phyloP scores from a whole-genome alignment of 2,888 invertebrate genomes.

The Euplagia quadripunctaria region DNA sequence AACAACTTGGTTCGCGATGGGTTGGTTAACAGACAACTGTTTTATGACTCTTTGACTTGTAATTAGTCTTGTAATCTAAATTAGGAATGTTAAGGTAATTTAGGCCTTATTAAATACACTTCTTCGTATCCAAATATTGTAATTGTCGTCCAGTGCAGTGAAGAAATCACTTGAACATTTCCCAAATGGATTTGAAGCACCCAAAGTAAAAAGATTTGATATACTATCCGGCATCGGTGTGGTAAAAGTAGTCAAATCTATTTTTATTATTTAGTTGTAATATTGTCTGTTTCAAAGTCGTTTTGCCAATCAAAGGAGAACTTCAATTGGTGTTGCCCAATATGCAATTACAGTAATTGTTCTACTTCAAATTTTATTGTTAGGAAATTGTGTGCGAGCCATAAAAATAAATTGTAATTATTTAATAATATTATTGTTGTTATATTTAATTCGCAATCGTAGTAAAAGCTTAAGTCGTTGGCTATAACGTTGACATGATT shows the following conservation, averaged over 20 bases:
- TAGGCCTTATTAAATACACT: too few relatives aligned
- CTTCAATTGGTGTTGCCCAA: conserved; percentile 8
- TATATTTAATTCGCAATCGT: conserved; percentile 16
- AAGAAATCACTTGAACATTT: too few relatives aligned
- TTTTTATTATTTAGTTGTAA: not conserved
- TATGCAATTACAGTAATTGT: conserved; percentile 33
- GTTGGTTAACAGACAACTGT: too few relatives aligned
- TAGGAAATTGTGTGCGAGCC: conserved; percentile 34
- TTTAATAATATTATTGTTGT: conserved; percentile 31
- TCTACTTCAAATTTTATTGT: conserved; percentile 29
- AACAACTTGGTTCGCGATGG: too few relatives aligned
- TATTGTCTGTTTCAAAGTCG: not conserved
- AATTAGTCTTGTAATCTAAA: too few relatives aligned
- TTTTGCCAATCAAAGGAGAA: conserved; percentile 11
- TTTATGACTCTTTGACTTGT: too few relatives aligned
- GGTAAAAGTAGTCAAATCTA: not conserved
- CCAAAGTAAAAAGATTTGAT: too few relatives aligned
- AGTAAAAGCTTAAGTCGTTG: conserved; percentile 12
- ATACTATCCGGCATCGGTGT: not conserved
- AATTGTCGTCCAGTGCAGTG: too few relatives aligned
- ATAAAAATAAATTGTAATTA: conserved; percentile 27
- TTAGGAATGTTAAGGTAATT: too few relatives aligned
- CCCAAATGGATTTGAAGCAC: too few relatives aligned
- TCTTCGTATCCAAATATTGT: too few relatives aligned
- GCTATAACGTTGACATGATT: not conserved